Base-by-base conservation (phyloP, 2,113 vertebrate species). In the Sylvietta virens region DNA sequence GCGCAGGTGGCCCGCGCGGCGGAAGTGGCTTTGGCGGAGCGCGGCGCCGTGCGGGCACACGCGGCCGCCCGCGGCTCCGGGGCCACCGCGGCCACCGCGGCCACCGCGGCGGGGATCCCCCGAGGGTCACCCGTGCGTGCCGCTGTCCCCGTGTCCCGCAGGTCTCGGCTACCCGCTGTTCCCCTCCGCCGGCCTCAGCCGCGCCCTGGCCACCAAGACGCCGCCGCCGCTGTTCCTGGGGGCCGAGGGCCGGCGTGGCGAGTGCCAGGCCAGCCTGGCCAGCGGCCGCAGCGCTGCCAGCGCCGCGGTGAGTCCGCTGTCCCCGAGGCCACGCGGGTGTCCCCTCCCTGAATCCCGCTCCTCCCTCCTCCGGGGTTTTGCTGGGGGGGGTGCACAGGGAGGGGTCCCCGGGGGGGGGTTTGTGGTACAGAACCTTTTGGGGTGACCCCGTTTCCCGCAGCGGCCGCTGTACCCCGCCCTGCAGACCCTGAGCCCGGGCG, bases 161-260 rank as follows among this genome's bases (percentile, higher is more conserved):
- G 99, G 98, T 70, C 96, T 98, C 8, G 94, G 98, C 83, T 99
- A 98, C 96, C 98, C 99, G 1, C 94, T 99, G 92, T 98, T 99
- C 97, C 97, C 99, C 1, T 88, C 98, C 4, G 91, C 98, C 86
- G 97, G 97, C 97, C 97, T 99, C 62, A 98, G 94, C 79, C 97
- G 98, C 69, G 88, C 97, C 24, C 88, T 98, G 98, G 96, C 98
- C 77, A 98, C 98, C 97, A 99, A 98, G 95, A 98, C 98, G 0
- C 98, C 99, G 0, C 98, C 98, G 0, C 98, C 98, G 2, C 93
- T 99, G 76, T 98, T 97, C 94, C 95, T 98, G 96, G 97, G 97
- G 24, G 26, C 95, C 0, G 99, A 99, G 1, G 97, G 96, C 44
- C 95, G 98, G 35, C 98, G 98, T 7, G 90, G 96, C 0, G 98